Base-by-base conservation (phyloP, 2,888 invertebrate genomes). In the Agrochola lota region DNA sequence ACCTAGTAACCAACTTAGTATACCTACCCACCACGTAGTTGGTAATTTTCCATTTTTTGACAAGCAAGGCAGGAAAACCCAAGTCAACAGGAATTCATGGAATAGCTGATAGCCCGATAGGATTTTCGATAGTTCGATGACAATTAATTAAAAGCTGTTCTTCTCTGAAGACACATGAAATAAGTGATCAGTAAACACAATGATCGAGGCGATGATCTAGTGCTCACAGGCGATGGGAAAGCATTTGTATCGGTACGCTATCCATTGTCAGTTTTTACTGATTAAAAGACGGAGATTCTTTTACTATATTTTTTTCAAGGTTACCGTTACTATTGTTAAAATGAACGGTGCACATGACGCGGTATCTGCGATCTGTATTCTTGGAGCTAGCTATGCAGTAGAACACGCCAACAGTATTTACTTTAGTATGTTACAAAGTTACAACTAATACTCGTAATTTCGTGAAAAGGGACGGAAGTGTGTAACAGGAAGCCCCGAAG, bases 291-390 rank as follows among this genome's bases (percentile, higher is more conserved):
- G 66, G 15, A 78, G 69, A 73, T 69, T 66, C 85, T 69, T 63
- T 63, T 46, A 69, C 40, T 30, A 59, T 20, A 55, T 46, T 57
- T 82, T 85, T 85, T 85, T 75, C 46, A 75, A 83, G 60, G 52
- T 71, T 59, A 76, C 83, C 71, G 71, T 75, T 82, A 23, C 64
- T 70, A 80, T 80, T 85, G 85, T 85, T 67, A 35, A 62, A 75
- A 60, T 46, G 76, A 82, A 82, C 85, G 85, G 81, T 70, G 64
- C 55, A 35, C n/a, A 46, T 59, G 30, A 59, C 30, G 66, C 17
- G 55, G 20, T 71, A 70, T 62, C 80, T 68, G 40, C 30, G 71
- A 79, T 67, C 66, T 71, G 26, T 68, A 59, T 72, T 71, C 69
- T 66, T 55, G 15, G 9, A 26, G 60, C 60, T 55, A 20, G 20